Percentiles rank a stretch among this genome's conserved stretches.
Conservation (phyloP, 2,113 vertebrate genomes). For the Tauraco erythrolophus region DNA sequence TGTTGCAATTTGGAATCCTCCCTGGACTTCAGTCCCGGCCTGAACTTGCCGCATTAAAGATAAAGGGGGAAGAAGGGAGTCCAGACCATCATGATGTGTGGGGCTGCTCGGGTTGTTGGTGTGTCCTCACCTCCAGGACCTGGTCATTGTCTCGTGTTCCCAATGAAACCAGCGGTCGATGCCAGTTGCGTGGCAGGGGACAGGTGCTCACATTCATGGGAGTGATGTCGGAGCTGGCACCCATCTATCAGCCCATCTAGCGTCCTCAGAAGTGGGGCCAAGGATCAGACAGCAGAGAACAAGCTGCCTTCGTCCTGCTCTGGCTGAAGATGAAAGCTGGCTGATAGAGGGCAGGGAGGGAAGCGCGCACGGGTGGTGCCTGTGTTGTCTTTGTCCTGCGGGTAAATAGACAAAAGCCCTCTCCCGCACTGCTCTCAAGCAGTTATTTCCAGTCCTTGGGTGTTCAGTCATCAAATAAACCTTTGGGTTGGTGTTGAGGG, state of each 20-base stretch:
- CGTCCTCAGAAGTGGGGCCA: slow-evolving; percentile 13
- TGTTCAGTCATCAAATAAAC: not conserved
- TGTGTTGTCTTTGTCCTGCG: not conserved
- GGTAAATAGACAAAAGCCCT: not conserved
- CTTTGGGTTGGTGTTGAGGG: not conserved
- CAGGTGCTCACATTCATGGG: not conserved
- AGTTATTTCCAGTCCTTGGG: not conserved
- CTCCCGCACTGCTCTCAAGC: not conserved
- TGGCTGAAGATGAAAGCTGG: not conserved
- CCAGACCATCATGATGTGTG: accelerated
- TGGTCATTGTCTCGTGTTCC: not conserved
- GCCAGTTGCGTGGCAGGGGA: not conserved
- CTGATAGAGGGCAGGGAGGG: not conserved
- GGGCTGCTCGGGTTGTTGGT: not conserved
- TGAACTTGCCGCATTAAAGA: not conserved
- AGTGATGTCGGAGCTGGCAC: not conserved
- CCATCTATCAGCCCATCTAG: not conserved
- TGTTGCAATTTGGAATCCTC: not conserved
- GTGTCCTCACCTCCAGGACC: not conserved
- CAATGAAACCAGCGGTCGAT: accelerated
- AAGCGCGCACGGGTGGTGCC: not conserved
- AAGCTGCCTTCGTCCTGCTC: not conserved
- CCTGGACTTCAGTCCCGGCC: not conserved
- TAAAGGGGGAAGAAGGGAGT: not conserved
- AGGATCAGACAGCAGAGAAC: not conserved